A percentile compares a stretch with the other conserved stretches of the same genome.
phyloP scores from a whole-genome alignment of 2,888 invertebrate genomes.

The Agriopis marginaria region DNA sequence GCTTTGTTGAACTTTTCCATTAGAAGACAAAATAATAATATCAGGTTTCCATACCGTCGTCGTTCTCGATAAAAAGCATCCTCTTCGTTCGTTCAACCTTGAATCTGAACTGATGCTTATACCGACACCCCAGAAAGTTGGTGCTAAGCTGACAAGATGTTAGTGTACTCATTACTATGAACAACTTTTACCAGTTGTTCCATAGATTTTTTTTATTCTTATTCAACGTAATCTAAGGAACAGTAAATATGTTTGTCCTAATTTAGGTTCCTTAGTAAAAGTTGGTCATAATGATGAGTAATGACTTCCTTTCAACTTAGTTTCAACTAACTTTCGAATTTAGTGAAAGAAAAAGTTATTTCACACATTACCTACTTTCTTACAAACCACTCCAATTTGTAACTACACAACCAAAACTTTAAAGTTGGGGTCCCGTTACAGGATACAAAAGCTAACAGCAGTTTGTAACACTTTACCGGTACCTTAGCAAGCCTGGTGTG shows the following conservation, averaged over 20 bases:
- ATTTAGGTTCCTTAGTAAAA: too few species aligned
- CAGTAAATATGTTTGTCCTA: too few species aligned
- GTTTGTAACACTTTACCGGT: conserved; percentile 65
- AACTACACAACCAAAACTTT: conserved; percentile 41
- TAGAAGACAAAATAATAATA: neutral
- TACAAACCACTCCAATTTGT: conserved; percentile 32
- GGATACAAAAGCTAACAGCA: conserved; percentile 56
- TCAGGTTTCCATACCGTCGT: neutral
- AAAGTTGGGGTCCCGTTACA: conserved; percentile 49
- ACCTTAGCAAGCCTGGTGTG: conserved; percentile 57
- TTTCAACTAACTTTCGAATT: neutral
- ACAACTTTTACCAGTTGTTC: too few species aligned
- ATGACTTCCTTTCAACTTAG: too few species aligned
- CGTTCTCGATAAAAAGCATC: neutral
- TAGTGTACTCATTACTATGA: too few species aligned
- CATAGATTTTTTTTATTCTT: too few species aligned
- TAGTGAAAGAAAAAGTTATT: neutral
- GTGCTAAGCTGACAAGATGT: too few species aligned
- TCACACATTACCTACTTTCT: conserved; percentile 11
- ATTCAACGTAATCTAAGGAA: too few species aligned
- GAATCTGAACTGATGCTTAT: neutral
- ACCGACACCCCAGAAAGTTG: too few species aligned
- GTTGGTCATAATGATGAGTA: too few species aligned
- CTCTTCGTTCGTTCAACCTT: neutral
- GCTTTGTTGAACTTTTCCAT: neutral